Conservation (phyloP, 2,888 invertebrate species). For the Bugulina stolonifera region DNA sequence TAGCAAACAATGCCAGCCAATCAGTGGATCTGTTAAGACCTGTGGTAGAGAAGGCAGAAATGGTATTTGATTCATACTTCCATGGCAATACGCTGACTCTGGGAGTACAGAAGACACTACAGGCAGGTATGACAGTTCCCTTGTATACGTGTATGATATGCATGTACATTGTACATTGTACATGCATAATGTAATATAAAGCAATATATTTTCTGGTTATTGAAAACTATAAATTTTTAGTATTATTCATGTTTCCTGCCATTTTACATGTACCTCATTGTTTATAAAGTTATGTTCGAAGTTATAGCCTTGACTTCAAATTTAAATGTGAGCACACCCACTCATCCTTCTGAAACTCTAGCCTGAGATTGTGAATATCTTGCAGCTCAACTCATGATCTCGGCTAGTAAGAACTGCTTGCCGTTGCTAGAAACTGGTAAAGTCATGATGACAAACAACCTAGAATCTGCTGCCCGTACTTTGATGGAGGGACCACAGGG, state of each 20-base stretch:
- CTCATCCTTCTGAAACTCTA: too few species aligned
- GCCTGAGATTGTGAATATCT: too few species aligned
- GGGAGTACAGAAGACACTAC: not conserved
- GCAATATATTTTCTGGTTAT: too few species aligned
- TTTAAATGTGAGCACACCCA: too few species aligned
- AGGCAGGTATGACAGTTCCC: not conserved
- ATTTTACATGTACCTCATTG: too few species aligned
- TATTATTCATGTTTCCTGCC: too few species aligned
- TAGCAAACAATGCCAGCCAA: not conserved
- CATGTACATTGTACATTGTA: too few species aligned
- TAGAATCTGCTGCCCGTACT: not conserved
- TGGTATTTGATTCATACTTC: not conserved
- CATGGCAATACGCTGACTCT: not conserved
- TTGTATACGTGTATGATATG: too few species aligned
- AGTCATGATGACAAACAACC: not conserved
- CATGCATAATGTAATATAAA: too few species aligned
- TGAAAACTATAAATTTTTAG: too few species aligned
- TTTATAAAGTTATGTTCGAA: too few species aligned
- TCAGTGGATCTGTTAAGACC: not conserved
- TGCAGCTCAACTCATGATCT: slow-evolving; percentile 11
- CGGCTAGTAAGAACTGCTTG: not conserved
- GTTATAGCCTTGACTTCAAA: too few species aligned
- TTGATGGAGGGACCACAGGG: not conserved
- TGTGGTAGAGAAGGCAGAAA: not conserved
- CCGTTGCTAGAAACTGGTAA: not conserved